Evolutionary conservation across 2,888 invertebrate genomes (phyloP).

Genomic region (Lysandra coridon): DNA sequence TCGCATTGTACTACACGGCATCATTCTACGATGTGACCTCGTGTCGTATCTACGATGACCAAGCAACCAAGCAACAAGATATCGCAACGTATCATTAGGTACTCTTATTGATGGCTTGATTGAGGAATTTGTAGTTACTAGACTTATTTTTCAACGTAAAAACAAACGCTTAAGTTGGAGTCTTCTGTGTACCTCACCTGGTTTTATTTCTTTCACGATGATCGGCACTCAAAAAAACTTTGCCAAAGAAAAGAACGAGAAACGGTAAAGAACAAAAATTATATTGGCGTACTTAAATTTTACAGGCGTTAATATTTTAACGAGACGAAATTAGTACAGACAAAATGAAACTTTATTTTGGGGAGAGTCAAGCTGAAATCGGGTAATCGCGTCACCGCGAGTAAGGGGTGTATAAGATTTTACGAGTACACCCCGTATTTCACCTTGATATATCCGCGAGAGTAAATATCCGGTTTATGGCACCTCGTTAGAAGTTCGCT

Average conservation of each 20-base stretch:
- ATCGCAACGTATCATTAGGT: too few species aligned
- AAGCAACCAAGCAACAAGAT: too few species aligned
- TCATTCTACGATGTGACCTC: too few species aligned
- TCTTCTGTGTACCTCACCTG: not conserved
- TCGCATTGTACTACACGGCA: too few species aligned
- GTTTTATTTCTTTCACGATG: not conserved
- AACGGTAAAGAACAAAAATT: constrained; percentile 20
- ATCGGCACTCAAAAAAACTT: not conserved
- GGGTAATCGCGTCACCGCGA: not conserved
- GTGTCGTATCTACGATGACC: too few species aligned
- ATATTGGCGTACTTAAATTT: constrained; percentile 23
- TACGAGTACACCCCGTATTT: constrained; percentile 25
- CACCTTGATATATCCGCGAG: constrained; percentile 38
- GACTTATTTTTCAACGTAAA: not conserved
- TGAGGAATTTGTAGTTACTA: not conserved
- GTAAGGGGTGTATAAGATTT: constrained; percentile 27
- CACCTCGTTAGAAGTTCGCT: constrained; percentile 73
- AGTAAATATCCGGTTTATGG: constrained; percentile 74
- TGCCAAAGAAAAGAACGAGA: constrained; percentile 2
- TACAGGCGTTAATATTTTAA: constrained; percentile 29
- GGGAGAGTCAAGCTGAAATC: not conserved
- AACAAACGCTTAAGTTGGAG: not conserved
- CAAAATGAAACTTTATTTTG: constrained; percentile 10
- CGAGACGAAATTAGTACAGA: not conserved
- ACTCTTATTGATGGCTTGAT: too few species aligned